Evolutionary conservation across 1,140 invertebrate genomes (phyloP).

Genomic region (Chionoecetes opilio): DNA sequence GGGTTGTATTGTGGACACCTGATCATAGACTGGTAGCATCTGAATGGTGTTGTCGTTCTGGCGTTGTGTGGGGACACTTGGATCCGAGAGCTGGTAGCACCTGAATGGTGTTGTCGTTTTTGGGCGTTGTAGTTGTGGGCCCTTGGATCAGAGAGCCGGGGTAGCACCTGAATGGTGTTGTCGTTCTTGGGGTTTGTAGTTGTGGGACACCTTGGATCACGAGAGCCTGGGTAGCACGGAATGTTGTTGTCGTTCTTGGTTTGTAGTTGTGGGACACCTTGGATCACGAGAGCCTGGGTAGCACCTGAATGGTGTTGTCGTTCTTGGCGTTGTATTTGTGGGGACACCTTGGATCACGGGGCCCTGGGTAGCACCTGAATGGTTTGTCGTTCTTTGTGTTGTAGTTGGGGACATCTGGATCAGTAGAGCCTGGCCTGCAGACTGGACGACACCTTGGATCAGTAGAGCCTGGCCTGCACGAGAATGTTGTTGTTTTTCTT

Average conservation of each 20-base stretch:
- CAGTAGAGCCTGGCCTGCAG: constrained; percentile 83
- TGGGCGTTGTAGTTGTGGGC: background rate
- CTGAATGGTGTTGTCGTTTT: constrained; percentile 38
- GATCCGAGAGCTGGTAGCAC: too few species aligned
- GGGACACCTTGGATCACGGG: constrained; percentile 82
- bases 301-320: too few species aligned
- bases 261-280: constrained; percentile 81
- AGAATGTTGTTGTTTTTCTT: constrained; percentile 78
- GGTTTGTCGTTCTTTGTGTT: constrained; percentile 57
- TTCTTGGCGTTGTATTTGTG: constrained; percentile 54
- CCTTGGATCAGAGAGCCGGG: constrained; percentile 66
- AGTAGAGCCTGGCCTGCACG: constrained; percentile 69
- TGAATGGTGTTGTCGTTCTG: too few species aligned
- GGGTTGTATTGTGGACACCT: too few species aligned
- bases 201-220: constrained; percentile 49
- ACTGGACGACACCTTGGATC: constrained; percentile 58
- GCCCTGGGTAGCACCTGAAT: constrained; percentile 83
- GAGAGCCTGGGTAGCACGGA: constrained; percentile 40
- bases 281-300: constrained; percentile 82
- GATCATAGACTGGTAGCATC: too few species aligned
- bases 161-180: constrained; percentile 10
- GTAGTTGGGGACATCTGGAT: constrained; percentile 82
- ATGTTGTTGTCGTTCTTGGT: constrained; percentile 53
- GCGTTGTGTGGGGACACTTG: too few species aligned
- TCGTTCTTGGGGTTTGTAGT: constrained; percentile 76